These are phyloP conservation scores for Clepsis dumicolana DNA, from an alignment of 2,888 invertebrate species.

Conservation along the genomic window DNA sequence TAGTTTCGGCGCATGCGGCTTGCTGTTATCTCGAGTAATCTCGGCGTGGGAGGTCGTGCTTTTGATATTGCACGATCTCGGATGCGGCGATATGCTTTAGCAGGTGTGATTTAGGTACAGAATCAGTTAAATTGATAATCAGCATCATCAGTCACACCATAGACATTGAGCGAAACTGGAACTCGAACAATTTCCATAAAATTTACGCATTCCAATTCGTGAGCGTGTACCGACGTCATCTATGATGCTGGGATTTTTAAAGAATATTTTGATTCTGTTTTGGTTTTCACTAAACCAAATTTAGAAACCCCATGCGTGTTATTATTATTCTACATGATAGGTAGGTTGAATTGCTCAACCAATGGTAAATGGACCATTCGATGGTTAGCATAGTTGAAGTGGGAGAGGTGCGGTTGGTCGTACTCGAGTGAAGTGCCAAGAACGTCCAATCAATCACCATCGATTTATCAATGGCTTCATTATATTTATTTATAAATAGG, in stretches of 20 bases:
- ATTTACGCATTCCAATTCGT: slow-evolving; percentile 1
- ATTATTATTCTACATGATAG: background rate
- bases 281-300: background rate
- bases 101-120: background rate
- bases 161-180: background rate
- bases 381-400: background rate
- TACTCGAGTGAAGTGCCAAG: background rate
- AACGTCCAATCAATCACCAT: background rate
- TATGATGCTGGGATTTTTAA: background rate
- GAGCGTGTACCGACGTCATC: background rate
- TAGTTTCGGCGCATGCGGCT: slow-evolving; percentile 66
- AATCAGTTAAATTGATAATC: background rate
- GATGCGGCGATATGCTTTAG: slow-evolving; percentile 8
- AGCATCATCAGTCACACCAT: background rate
- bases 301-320: background rate
- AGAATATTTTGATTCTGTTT: background rate
- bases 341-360: background rate
- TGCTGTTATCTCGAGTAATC: slow-evolving; percentile 37
- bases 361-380: background rate
- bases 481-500: too few relatives aligned
- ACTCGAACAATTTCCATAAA: background rate
- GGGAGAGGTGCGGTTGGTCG: background rate
- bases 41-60: slow-evolving; percentile 34
- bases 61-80: slow-evolving; percentile 32
- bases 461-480: background rate